A percentile compares a stretch with the other conserved stretches of the same genome.
Evolutionary conservation across 2,888 invertebrate genomes (phyloP).

Genomic region (Eremobia ochroleuca): DNA sequence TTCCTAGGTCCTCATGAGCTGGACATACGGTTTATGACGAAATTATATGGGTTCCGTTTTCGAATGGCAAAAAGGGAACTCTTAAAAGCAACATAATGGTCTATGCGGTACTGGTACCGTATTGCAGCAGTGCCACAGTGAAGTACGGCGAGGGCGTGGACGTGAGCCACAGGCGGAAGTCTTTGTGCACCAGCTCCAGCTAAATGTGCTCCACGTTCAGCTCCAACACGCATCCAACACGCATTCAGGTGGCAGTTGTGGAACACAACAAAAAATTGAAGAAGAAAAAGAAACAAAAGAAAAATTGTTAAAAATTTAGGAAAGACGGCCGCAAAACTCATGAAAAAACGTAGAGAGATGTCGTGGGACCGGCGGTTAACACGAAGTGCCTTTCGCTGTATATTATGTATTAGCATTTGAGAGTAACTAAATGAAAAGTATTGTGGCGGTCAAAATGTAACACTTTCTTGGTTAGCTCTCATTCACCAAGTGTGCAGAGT

Average conservation of each 20-base stretch:
- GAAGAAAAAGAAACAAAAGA: too few species aligned
- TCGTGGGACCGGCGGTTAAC: too few species aligned
- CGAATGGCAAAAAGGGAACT: neutral
- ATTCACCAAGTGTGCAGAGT: too few species aligned
- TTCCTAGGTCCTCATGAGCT: too few species aligned
- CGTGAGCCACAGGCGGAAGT: conserved; percentile 95
- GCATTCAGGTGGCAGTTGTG: conserved; percentile 97
- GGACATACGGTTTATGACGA: neutral
- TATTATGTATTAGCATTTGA: too few species aligned
- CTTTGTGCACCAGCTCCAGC: conserved; percentile 93
- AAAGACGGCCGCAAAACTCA: too few species aligned
- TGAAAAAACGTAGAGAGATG: too few species aligned
- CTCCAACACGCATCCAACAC: conserved; percentile 97
- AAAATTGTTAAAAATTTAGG: too few species aligned
- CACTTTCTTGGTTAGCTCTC: too few species aligned
- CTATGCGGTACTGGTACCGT: conserved; percentile 82
- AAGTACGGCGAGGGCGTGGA: conserved; percentile 94
- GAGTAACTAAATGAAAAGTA: too few species aligned
- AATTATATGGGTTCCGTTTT: neutral
- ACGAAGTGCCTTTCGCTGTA: too few species aligned
- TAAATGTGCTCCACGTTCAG: conserved; percentile 94
- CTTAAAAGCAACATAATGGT: neutral
- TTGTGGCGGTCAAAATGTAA: too few species aligned
- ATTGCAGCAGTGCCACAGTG: conserved; percentile 95
- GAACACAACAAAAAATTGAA: neutral